phyloP scores from a whole-genome alignment of 2,797 vertebrate species.

The Lacerta viridis region DNA sequence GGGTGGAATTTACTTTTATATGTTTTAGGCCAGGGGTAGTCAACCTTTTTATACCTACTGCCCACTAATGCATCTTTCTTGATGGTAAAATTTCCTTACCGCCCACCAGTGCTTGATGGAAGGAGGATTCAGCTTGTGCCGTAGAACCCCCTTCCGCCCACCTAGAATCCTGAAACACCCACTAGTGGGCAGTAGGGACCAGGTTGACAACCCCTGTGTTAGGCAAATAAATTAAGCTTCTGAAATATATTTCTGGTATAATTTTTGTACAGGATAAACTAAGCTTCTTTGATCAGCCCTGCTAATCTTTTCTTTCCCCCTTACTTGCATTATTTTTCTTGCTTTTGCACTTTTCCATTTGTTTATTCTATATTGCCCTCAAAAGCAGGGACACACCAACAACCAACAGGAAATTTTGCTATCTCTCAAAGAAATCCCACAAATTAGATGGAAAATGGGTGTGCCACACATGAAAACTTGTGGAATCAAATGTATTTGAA shows the following conservation, averaged over 20 bases:
- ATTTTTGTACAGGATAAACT: not conserved
- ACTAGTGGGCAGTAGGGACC: no score
- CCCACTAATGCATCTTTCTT: no score
- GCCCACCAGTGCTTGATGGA: no score
- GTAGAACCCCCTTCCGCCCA: no score
- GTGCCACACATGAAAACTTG: not conserved
- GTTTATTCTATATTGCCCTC: slow-evolving; percentile 21
- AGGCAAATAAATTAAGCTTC: not conserved
- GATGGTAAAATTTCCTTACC: no score
- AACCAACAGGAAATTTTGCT: slow-evolving; percentile 40
- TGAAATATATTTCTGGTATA: not conserved
- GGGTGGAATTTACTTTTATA: not conserved
- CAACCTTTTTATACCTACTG: no score
- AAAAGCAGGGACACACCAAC: slow-evolving; percentile 28
- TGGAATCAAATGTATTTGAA: not conserved
- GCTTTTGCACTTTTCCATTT: slow-evolving; percentile 17
- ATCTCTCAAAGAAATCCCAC: not conserved
- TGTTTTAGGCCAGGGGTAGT: no score
- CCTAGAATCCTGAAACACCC: no score
- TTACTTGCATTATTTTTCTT: slow-evolving; percentile 29
- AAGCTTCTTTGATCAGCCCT: not conserved
- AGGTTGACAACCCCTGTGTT: not conserved
- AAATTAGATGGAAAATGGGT: slow-evolving; percentile 10
- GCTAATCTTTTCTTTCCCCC: not conserved
- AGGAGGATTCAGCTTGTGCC: no score